Base-by-base conservation (phyloP, 1,140 invertebrate species). In the Probaryconus sp. region DNA sequence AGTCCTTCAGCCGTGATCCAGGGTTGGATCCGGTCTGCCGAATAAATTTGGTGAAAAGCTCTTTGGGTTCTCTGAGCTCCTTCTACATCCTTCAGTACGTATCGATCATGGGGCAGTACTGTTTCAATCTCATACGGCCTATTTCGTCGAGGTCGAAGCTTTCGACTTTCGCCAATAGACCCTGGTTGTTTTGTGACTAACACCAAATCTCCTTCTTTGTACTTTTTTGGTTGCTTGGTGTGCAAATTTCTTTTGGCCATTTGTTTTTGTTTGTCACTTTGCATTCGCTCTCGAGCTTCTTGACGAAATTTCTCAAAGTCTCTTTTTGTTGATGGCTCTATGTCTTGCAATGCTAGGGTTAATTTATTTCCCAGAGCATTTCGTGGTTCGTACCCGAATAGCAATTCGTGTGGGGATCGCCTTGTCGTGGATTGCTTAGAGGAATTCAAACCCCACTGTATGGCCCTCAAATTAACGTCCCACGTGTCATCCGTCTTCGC, bases 101-200 rank as follows among this genome's bases (percentile, higher is more conserved):
- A 37, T 3, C 33, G 11, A 58, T 47, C 45, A 72, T 76, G 38
- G 47, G 38, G 47, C 75, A 68, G 26, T 53, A 76, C 61, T 33
- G 40, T 70, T 14, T 56, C 58, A 20, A 81, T 24, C 24, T 67
- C 31, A 55, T 69, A 79, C 18, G 65, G 73, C 17, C 69, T 78
- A 2, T 42, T 3, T 1, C 17, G 3, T 3, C 33, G 33, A 2
- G 33, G 33, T 37, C 7, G 13, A 3, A 37, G 13, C 13, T 14
- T 37, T 13, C 33, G 10, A 14, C 33, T 37, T 7, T 37, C 33
- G 3, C 33, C 33, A 14, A 13, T 37, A 3, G 33, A 11, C 3
- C 2, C 1, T 4, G 33, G 10, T 14, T 3, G 10, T 11, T 13
- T 37, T 3, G 13, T 14, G 10, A 37, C n/a, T 5, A 37, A 7